Evolutionary conservation across 2,888 invertebrate species (phyloP).

Genomic region (Hypsopygia costalis): DNA sequence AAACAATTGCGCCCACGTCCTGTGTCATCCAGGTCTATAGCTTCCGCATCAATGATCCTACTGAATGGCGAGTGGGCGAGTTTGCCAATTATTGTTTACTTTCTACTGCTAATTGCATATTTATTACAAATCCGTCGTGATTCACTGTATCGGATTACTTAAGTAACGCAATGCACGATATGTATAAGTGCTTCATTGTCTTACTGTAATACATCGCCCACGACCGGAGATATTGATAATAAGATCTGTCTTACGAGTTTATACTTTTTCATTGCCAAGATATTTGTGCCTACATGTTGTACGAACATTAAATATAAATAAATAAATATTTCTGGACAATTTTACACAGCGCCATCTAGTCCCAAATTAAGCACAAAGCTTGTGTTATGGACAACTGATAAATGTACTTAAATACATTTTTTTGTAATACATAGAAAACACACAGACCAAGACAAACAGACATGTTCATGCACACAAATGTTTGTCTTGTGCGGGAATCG

Average conservation of each 20-base stretch:
- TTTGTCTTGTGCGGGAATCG: too few species aligned
- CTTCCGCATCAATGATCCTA: constrained; percentile 49
- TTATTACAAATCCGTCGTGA: constrained; percentile 34
- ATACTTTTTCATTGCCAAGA: neutral
- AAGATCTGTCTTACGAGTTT: neutral
- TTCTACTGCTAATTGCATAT: constrained; percentile 62
- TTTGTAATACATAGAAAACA: too few species aligned
- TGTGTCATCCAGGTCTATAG: constrained; percentile 39
- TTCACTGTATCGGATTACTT: constrained; percentile 28
- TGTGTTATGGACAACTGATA: too few species aligned
- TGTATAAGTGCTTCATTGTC: constrained; percentile 12
- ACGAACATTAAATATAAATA: too few species aligned
- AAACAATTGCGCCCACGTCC: constrained; percentile 53
- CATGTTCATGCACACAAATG: too few species aligned
- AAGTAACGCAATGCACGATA: constrained; percentile 12
- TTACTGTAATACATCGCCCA: constrained; percentile 9
- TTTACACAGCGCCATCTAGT: too few species aligned
- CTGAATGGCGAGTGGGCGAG: constrained; percentile 57
- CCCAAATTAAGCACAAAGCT: too few species aligned
- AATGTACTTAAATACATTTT: too few species aligned
- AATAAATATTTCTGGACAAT: too few species aligned
- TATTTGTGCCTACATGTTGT: too few species aligned
- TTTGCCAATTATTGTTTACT: constrained; percentile 66
- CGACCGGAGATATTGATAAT: constrained; percentile 1
- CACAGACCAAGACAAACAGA: too few species aligned